Conservation (phyloP, 30 jellyfish, hydroid and myxozoan genomes). For the Nemopilema nomurai region DNA sequence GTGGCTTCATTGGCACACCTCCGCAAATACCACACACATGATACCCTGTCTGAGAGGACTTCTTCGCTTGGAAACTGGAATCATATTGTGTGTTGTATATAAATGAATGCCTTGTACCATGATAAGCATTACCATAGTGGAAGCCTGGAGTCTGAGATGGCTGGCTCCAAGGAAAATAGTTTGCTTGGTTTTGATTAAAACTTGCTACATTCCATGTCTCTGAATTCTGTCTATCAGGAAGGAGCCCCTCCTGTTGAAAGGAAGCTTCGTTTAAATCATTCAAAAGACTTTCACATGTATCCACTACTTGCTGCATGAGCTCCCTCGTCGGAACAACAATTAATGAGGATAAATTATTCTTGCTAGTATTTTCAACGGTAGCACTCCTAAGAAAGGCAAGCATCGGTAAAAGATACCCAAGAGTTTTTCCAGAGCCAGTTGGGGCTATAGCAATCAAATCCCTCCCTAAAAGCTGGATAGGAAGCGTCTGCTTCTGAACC, state of each 20-base stretch:
- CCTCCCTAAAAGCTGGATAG: conserved; percentile 64
- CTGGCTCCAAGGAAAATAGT: not conserved
- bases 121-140: not conserved
- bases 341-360: conserved; percentile 55
- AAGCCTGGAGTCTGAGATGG: not conserved
- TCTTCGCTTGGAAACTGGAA: not conserved
- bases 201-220: not conserved
- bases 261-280: not conserved
- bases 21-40: conserved; percentile 75
- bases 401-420: conserved; percentile 79
- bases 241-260: not conserved
- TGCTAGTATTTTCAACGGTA: not conserved
- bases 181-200: not conserved
- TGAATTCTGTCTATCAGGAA: not conserved
- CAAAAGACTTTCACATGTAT: conserved; percentile 17
- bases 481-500: conserved; percentile 89
- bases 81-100: not conserved
- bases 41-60: not conserved
- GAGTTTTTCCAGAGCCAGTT: conserved; percentile 95
- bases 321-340: conserved; percentile 92
- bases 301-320: conserved; percentile 82
- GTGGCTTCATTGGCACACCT: conserved; percentile 68
- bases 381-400: conserved; percentile 27
- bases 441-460: conserved; percentile 82
- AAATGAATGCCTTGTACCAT: not conserved